Evolutionary conservation across 2,797 vertebrate species (phyloP).

Genomic region (Enteromius fasciolatus): DNA sequence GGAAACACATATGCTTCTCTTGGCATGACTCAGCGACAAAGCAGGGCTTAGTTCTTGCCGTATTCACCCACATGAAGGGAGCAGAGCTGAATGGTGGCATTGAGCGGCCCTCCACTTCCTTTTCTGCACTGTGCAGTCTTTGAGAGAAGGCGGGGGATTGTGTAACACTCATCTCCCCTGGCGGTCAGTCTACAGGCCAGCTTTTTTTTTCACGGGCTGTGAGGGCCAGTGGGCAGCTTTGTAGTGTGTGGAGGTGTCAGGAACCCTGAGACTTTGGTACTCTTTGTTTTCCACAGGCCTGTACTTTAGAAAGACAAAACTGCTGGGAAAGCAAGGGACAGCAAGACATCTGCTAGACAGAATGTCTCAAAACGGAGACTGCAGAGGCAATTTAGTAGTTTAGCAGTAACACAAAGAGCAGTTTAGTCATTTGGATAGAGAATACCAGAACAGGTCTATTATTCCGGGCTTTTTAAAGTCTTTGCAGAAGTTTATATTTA

Average conservation of each 20-base stretch:
- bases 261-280: conserved; percentile 34
- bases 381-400: conserved; percentile 20
- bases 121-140: conserved; percentile 37
- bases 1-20: conserved; percentile 33
- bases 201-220: conserved; percentile 26
- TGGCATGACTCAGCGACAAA: conserved; percentile 34
- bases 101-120: conserved; percentile 27
- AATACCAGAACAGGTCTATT: neutral
- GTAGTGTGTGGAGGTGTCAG: conserved; percentile 48
- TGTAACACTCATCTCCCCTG: conserved; percentile 43
- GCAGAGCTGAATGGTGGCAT: conserved; percentile 45
- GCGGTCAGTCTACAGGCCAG: conserved; percentile 21
- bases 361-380: conserved; percentile 12
- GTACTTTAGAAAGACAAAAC: conserved; percentile 28
- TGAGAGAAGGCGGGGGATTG: conserved; percentile 26
- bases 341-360: conserved; percentile 46
- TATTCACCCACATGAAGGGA: conserved; percentile 21
- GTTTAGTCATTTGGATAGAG: neutral
- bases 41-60: neutral
- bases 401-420: neutral
- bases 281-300: conserved; percentile 35
- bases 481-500: conserved; percentile 9
- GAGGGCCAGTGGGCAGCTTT: conserved; percentile 31
- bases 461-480: neutral
- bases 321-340: conserved; percentile 26